Percentiles rank a stretch among this genome's conserved stretches.
Evolutionary conservation across 2,888 invertebrate genomes (phyloP).

Genomic region (Cephus pulcher): DNA sequence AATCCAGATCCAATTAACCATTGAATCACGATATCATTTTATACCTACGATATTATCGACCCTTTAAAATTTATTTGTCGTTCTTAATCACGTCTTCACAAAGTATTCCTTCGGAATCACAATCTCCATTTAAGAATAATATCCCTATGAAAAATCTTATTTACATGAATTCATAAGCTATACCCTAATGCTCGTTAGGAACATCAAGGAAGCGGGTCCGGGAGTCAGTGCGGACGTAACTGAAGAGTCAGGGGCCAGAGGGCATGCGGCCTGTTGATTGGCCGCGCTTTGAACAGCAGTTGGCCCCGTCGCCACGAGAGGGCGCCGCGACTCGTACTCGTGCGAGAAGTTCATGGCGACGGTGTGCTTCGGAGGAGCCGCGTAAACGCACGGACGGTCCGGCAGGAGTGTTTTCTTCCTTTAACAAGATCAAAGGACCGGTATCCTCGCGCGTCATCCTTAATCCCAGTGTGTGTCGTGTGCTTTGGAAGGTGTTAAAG

Average conservation of each 20-base stretch:
- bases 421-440: neutral
- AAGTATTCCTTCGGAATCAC: neutral
- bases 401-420: neutral
- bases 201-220: neutral
- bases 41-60: neutral
- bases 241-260: constrained; percentile 33
- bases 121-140: neutral
- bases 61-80: neutral
- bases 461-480: constrained; percentile 3
- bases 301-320: constrained; percentile 29
- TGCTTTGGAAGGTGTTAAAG: neutral
- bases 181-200: neutral
- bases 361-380: constrained; percentile 18
- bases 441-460: constrained; percentile 12
- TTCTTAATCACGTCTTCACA: neutral
- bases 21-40: neutral
- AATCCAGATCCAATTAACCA: neutral
- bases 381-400: constrained; percentile 13
- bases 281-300: constrained; percentile 45
- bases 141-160: neutral
- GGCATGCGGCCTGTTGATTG: constrained; percentile 49
- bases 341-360: constrained; percentile 26
- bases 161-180: neutral
- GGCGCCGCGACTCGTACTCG: constrained; percentile 21
- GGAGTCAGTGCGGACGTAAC: neutral